Conservation (phyloP, 2,113 vertebrate species). For the Pandion haliaetus region DNA sequence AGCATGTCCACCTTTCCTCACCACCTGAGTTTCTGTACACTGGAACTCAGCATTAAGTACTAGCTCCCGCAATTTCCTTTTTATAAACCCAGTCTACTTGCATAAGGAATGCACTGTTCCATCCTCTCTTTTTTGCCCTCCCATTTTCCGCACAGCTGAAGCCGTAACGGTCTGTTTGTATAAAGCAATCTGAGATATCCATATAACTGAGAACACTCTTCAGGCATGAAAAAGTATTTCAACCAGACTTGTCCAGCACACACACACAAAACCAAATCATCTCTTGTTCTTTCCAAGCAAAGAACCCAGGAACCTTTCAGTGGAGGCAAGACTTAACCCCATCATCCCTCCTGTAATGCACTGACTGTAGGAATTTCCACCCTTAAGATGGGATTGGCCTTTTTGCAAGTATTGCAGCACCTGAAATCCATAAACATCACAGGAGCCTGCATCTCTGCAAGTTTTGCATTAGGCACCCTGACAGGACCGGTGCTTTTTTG, state of each 20-base stretch:
- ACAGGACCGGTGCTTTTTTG: not conserved
- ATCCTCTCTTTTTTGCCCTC: not conserved
- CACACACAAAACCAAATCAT: not conserved
- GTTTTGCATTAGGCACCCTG: not conserved
- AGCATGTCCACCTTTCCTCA: not conserved
- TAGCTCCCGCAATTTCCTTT: not conserved
- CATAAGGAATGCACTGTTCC: not conserved
- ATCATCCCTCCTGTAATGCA: not conserved
- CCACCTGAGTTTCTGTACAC: not conserved
- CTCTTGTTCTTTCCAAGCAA: not conserved
- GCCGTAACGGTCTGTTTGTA: fast-evolving
- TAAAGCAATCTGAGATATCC: not conserved
- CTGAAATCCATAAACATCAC: not conserved
- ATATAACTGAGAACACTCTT: not conserved
- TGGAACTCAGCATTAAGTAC: not conserved
- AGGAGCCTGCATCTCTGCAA: not conserved
- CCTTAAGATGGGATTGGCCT: not conserved
- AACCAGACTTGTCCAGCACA: not conserved
- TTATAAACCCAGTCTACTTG: not conserved
- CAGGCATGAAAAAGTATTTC: not conserved
- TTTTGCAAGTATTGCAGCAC: not conserved
- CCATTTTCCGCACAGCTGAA: not conserved
- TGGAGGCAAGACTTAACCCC: not conserved
- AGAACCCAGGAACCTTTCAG: not conserved
- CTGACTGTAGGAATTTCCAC: not conserved